Evolutionary conservation across 1,140 invertebrate genomes (phyloP), one percentile per base, ranked within the genome.

Genomic region (Diabrotica undecimpunctata): DNA sequence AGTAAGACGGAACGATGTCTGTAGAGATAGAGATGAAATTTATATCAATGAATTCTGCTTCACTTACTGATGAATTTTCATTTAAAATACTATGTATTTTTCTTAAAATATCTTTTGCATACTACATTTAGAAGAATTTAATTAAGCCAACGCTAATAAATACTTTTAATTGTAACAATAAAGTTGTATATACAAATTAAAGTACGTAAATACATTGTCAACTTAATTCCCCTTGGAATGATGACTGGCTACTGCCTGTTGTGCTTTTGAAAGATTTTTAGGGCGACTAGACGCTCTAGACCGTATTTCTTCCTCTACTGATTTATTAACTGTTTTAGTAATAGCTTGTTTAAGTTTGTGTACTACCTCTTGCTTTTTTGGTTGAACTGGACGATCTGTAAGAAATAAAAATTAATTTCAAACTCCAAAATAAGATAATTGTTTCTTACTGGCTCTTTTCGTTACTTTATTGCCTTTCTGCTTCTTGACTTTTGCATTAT

Each of bases 281-380:
- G 81, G 81, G 62, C 81, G 81, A 41, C 77, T 77, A 5, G 81
- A 72, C 3, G 85, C 86, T 65, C 78, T 79, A 10, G 82, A 78
- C 62, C 86, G 78, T 9, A 88, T 75, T 72, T 88, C 85, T 59
- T 83, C 77, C 78, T 88, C 87, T 14, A 85, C 80, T 5, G 81
- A 78, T 72, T 83, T 83, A 70, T 88, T 88, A 0, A 88, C 81
- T 7, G 81, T 83, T 75, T 85, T 88, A 0, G 85, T 83, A 35
- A 88, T 82, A 10, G 82, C 80, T 66, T 85, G 81, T 66, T 88
- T 88, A 12, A 88, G 79, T 68, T 87, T 87, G 46, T 83, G 79
- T 0, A 80, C 72, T 72, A 87, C 86, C 69, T 82, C 77, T 25
- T 82, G 78, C 69, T 88, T 88, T 70, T 87, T 87, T 0, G 86